Conservation (phyloP, 2,113 vertebrate species). For the cat (Felis catus) region F.catus_Fca126_mat1.0 CM031414.1:124525501-124526000, state of each 20-base stretch:
- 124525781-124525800: not conserved
- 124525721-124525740: too few relatives aligned
- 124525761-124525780: not conserved
- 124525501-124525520: too few relatives aligned
- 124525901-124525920: conserved; percentile 41
- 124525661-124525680: too few relatives aligned
- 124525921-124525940: not conserved
- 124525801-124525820: conserved; percentile 43
- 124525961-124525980: conserved; percentile 25
- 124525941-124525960: conserved; percentile 12
- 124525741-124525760: not conserved
- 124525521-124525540: too few relatives aligned
- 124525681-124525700: not conserved
- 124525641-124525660: too few relatives aligned
- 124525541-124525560: too few relatives aligned
- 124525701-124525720: not conserved
- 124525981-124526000: not conserved
- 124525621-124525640: too few relatives aligned
- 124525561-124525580: too few relatives aligned
- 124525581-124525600: too few relatives aligned
- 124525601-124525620: too few relatives aligned
- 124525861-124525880: conserved; percentile 66
- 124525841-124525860: conserved; percentile 51
- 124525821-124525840: conserved; percentile 56
- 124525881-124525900: conserved; percentile 66